These are phyloP conservation scores for Mormyrus proboscirostris DNA, from an alignment of 2,797 vertebrate genomes.

Conservation along the genomic window DNA sequence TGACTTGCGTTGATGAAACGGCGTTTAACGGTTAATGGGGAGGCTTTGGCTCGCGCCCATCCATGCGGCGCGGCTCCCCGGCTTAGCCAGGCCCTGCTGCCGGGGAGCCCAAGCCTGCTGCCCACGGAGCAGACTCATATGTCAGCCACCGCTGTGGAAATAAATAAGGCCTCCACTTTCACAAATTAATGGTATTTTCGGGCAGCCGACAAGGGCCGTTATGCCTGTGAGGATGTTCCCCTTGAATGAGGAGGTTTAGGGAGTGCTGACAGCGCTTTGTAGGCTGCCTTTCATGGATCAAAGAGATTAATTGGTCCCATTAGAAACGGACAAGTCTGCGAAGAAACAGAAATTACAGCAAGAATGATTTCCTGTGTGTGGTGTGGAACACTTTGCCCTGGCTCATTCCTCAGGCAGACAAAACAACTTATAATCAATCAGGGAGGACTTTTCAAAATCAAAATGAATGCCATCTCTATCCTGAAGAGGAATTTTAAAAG, in stretches of 20 bases:
- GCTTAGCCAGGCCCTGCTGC: slow-evolving; percentile 36
- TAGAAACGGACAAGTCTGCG: slow-evolving; percentile 29
- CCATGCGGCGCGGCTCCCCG: slow-evolving; percentile 31
- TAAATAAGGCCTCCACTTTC: slow-evolving; percentile 32
- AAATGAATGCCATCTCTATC: neutral
- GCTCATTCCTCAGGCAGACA: slow-evolving; percentile 23
- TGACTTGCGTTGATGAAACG: slow-evolving; percentile 40
- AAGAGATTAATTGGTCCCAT: slow-evolving; percentile 38
- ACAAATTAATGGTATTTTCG: slow-evolving; percentile 36
- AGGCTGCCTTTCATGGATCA: slow-evolving; percentile 38
- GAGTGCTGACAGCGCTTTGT: slow-evolving; percentile 32
- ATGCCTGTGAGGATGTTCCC: slow-evolving; percentile 31
- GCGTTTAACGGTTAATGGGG: slow-evolving; percentile 39
- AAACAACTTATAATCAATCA: slow-evolving; percentile 19
- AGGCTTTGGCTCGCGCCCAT: slow-evolving; percentile 36
- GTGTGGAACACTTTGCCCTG: slow-evolving; percentile 3
- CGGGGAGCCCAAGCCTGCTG: slow-evolving; percentile 32
- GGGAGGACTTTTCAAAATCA: slow-evolving; percentile 4
- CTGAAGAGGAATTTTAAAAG: neutral
- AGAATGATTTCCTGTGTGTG: slow-evolving; percentile 28
- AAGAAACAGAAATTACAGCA: slow-evolving; percentile 35
- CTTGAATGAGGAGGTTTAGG: slow-evolving; percentile 33
- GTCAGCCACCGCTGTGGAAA: neutral
- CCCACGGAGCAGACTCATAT: slow-evolving; percentile 10
- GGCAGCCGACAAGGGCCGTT: slow-evolving; percentile 23